These are phyloP conservation scores for Leptinotarsa lineolata DNA, from an alignment of 1,140 invertebrate species.

Conservation along the genomic window DNA sequence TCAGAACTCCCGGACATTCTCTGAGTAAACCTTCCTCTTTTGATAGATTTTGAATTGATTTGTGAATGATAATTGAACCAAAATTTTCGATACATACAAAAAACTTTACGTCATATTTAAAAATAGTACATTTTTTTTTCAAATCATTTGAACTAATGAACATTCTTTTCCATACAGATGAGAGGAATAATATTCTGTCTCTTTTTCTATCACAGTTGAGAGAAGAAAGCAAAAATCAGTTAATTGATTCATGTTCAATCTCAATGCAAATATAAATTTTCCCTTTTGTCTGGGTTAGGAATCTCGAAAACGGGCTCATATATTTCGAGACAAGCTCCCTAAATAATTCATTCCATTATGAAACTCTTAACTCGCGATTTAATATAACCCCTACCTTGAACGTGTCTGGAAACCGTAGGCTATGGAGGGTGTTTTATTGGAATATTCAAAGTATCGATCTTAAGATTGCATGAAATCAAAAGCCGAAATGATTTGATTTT, in stretches of 20 bases:
- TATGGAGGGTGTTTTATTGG: constrained; percentile 29
- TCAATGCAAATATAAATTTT: background rate
- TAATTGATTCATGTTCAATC: background rate
- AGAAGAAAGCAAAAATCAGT: background rate
- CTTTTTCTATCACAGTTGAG: no score
- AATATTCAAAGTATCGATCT: constrained; percentile 23
- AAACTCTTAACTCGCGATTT: constrained; percentile 44
- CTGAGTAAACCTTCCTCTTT: no score
- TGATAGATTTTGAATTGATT: no score
- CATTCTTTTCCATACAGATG: no score
- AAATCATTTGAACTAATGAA: no score
- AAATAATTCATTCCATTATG: constrained; percentile 47
- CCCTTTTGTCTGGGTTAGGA: background rate
- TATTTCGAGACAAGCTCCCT: constrained; percentile 39
- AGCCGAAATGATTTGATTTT: constrained; percentile 17
- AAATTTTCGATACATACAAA: no score
- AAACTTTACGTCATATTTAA: no score
- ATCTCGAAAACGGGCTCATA: constrained; percentile 35
- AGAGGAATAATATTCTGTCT: no score
- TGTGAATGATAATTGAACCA: no score
- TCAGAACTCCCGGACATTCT: no score
- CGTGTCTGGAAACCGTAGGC: constrained; percentile 31
- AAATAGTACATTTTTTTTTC: no score
- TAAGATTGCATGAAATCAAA: constrained; percentile 6
- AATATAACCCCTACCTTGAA: constrained; percentile 39